Base-by-base conservation (phyloP, 2,797 vertebrate species). In the Brachyalestes nurse region DNA sequence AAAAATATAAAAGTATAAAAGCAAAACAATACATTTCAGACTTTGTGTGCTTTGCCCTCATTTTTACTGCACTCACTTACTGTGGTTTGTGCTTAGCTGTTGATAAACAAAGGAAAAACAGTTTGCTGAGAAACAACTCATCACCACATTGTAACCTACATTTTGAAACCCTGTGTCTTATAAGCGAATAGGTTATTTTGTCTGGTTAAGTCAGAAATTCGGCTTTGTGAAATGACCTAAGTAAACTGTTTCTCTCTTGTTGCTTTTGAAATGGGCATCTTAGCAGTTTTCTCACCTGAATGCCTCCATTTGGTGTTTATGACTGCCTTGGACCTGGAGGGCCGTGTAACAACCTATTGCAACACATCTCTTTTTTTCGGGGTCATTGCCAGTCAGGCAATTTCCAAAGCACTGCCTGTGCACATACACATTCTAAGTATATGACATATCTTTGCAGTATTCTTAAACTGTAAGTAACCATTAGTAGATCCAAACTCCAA, bases 301-400 rank as follows among this genome's bases (percentile, higher is more conserved):
- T 21, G n/a, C 8, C n/a, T 28, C 28, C 3, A 3, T 28, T 28
- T 60, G 58, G 16, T 13, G 16, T 10, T 61, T 25, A 28, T 17
- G 16, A 25, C 8, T 9, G 8, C 55, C 70, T 55, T 51, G 42
- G 75, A 75, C 61, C 66, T 74, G 58, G 57, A 82, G 67, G 75
- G 84, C 49, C 70, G 66, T 78, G 71, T 77, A 62, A 80, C 61
- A 79, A 72, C 75, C 79, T 84, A 86, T 86, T 84, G 81, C 81
- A 83, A 83, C 81, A 82, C 14, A 38, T 72, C 65, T 79, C 81
- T 60, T n/a, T 34, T 1, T 40, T 55, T 19, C 69, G 40, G 7
- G 17, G 21, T 72, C 19, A 23, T 9, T 77, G 74, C 74, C 34
- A 38, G 38, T 65, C 28, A 17, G 62, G 17, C 64, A 40, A 12